phyloP scores from a whole-genome alignment of 2,888 invertebrate species.

The Alviniconcha strummeri region DNA sequence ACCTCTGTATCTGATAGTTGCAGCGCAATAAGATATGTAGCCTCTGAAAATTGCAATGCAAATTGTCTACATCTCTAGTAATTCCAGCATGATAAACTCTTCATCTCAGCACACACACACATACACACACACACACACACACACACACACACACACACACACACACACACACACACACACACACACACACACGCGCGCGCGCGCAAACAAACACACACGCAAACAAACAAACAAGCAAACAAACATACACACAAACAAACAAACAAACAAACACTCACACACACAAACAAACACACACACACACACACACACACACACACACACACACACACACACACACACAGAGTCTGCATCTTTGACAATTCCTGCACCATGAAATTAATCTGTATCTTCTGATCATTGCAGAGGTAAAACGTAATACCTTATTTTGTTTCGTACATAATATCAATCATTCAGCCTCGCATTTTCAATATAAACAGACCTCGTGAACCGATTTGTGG shows the following conservation, averaged over 20 bases:
- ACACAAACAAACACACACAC: constrained; percentile 9
- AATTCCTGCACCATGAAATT: too few relatives aligned
- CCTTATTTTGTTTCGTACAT: too few relatives aligned
- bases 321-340: constrained; percentile 19
- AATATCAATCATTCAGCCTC: too few relatives aligned
- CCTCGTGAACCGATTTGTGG: too few relatives aligned
- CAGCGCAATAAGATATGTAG: too few relatives aligned
- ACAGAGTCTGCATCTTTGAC: not conserved
- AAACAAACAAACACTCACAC: not conserved
- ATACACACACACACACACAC: constrained; percentile 14
- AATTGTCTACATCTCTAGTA: too few relatives aligned
- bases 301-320: constrained; percentile 18
- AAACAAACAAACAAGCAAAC: not conserved
- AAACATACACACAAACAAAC: not conserved
- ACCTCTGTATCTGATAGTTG: too few relatives aligned
- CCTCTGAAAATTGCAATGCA: too few relatives aligned
- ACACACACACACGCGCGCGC: constrained; percentile 7
- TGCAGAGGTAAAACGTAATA: too few relatives aligned
- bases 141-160: constrained; percentile 9
- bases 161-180: constrained; percentile 12
- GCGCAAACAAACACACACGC: constrained; percentile 8
- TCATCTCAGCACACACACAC: not conserved
- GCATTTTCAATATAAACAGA: too few relatives aligned
- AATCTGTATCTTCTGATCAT: too few relatives aligned
- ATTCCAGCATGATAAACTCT: too few relatives aligned